A percentile compares a stretch with the other conserved stretches of the same genome.
phyloP scores from a whole-genome alignment of 2,888 invertebrate species.

The Neuroscelio doddi region DNA sequence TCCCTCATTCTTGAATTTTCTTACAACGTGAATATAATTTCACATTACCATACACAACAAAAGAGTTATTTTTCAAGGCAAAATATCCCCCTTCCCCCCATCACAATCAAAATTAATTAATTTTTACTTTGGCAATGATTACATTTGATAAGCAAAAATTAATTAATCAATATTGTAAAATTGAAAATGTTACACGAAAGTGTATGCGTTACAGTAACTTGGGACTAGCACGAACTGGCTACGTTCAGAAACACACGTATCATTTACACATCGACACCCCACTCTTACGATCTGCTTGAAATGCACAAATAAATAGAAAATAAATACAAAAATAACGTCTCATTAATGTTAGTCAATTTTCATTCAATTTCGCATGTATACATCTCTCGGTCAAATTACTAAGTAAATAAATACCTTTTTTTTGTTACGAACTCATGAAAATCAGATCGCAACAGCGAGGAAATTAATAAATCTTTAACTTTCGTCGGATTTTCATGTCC shows the following conservation, averaged over 20 bases:
- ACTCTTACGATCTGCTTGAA: conserved; percentile 21
- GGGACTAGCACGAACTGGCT: conserved; percentile 52
- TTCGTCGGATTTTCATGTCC: not conserved
- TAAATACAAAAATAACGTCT: conserved; percentile 39
- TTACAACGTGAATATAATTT: too few relatives aligned
- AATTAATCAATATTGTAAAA: not conserved
- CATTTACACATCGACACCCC: conserved; percentile 23
- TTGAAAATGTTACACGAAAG: not conserved
- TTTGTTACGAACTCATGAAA: too few relatives aligned
- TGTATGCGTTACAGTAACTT: conserved; percentile 8
- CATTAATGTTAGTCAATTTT: too few relatives aligned
- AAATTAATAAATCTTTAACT: not conserved
- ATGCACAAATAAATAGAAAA: conserved; percentile 29
- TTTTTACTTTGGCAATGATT: too few relatives aligned
- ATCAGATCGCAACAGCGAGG: conserved; percentile 12
- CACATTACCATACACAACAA: too few relatives aligned
- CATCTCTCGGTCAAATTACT: not conserved
- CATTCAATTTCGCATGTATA: not conserved
- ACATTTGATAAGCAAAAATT: too few relatives aligned
- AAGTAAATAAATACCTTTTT: too few relatives aligned
- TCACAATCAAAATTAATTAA: too few relatives aligned
- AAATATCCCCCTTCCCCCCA: too few relatives aligned
- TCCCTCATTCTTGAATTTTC: too few relatives aligned
- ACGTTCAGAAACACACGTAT: conserved; percentile 27
- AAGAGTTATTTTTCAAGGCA: too few relatives aligned